Conservation (phyloP, 2,888 invertebrate species). For the Leucoma salicis region DNA sequence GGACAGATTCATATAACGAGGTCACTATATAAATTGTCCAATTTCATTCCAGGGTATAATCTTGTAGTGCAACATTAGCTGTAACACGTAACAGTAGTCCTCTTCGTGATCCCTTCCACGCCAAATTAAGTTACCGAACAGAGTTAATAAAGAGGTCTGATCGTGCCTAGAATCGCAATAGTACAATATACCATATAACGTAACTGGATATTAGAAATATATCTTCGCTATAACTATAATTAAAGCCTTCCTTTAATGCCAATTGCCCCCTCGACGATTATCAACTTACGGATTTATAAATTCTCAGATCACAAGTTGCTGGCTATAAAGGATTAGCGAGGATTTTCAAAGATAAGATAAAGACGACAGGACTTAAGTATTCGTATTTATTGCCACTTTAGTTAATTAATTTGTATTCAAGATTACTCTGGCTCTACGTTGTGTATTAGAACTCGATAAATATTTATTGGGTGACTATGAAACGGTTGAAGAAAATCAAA, state of each 20-base stretch:
- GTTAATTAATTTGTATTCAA: neutral
- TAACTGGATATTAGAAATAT: constrained; percentile 50
- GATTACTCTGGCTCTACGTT: no score
- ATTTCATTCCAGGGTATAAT: constrained; percentile 39
- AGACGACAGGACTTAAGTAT: constrained; percentile 11
- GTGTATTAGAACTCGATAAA: no score
- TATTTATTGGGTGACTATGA: no score
- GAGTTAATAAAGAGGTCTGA: constrained; percentile 69
- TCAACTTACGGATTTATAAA: constrained; percentile 49
- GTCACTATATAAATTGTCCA: no score
- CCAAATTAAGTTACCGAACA: constrained; percentile 73
- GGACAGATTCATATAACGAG: no score
- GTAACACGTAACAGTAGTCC: constrained; percentile 38
- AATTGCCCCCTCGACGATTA: constrained; percentile 50
- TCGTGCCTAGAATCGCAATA: constrained; percentile 59
- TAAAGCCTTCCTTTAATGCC: constrained; percentile 27
- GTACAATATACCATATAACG: constrained; percentile 43
- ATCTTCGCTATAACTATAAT: constrained; percentile 20
- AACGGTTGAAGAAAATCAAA: no score
- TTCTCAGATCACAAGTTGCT: constrained; percentile 37
- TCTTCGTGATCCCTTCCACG: constrained; percentile 69
- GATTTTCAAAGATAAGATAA: constrained; percentile 22
- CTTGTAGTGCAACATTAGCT: constrained; percentile 33
- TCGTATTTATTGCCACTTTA: constrained; percentile 12
- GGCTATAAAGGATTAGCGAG: constrained; percentile 43